A percentile compares a stretch with the other conserved stretches of the same genome.
These are phyloP conservation scores for Rhyacophila brunnea DNA, from an alignment of 1,140 invertebrate genomes.

Conservation along the genomic window DNA sequence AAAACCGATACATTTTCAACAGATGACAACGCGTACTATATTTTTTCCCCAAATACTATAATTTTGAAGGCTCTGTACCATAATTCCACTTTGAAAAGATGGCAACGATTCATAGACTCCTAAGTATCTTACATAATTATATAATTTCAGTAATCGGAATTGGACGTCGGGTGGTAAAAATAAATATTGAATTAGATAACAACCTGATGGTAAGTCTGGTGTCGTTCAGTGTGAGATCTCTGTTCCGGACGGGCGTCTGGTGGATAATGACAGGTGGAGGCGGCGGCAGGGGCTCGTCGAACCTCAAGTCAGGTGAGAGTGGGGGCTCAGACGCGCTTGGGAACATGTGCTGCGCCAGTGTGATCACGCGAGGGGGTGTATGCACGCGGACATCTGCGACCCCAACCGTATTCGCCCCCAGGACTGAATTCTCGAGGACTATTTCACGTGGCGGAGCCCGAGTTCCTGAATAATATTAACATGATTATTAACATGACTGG, in stretches of 20 bases:
- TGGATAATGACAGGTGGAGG: neutral
- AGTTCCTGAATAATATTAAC: too few species aligned
- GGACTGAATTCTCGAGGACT: slow-evolving; percentile 75
- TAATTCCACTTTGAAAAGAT: too few species aligned
- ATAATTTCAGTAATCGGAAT: too few species aligned
- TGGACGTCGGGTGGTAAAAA: too few species aligned
- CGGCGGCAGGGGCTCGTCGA: neutral
- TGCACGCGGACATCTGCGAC: slow-evolving; percentile 69
- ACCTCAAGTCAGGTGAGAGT: slow-evolving; percentile 4
- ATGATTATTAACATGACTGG: too few species aligned
- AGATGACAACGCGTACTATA: too few species aligned
- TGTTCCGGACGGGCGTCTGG: neutral
- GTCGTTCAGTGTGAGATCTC: slow-evolving; percentile 7
- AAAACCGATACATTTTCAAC: too few species aligned
- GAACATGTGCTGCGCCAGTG: slow-evolving; percentile 77
- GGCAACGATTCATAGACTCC: too few species aligned
- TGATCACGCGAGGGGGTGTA: slow-evolving; percentile 79
- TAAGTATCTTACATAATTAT: too few species aligned
- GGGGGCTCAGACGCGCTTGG: slow-evolving; percentile 66
- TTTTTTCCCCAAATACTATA: too few species aligned
- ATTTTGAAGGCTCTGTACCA: too few species aligned
- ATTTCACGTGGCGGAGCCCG: slow-evolving; percentile 81
- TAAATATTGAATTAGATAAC: too few species aligned
- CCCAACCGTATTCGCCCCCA: slow-evolving; percentile 46
- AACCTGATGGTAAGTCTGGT: slow-evolving; percentile 13